Evolutionary conservation across 1,140 invertebrate species (phyloP).

Genomic region (Schlechtendalia chinensis): DNA sequence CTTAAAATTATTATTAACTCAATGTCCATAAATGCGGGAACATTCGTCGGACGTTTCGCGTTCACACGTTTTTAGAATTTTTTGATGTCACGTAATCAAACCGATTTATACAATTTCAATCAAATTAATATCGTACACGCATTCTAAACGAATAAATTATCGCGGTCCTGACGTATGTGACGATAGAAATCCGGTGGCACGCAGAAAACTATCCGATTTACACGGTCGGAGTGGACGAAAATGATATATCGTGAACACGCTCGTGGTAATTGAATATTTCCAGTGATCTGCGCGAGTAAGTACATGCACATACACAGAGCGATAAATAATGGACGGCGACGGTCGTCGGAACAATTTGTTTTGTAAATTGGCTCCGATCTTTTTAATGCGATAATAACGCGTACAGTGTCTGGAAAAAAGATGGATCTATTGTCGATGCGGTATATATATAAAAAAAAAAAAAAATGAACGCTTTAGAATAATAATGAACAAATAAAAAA

Average conservation of each 20-base stretch:
- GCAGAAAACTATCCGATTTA: conserved; percentile 13
- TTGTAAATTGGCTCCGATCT: conserved; percentile 49
- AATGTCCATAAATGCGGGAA: too few species aligned
- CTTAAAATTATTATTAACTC: conserved; percentile 18
- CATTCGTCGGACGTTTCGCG: too few species aligned
- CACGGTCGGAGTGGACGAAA: background rate
- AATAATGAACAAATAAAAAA: conserved; percentile 43
- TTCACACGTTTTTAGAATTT: background rate
- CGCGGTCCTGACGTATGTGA: background rate
- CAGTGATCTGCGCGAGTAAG: conserved; percentile 20
- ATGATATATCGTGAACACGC: conserved; percentile 26
- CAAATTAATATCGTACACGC: background rate
- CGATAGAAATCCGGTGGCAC: background rate
- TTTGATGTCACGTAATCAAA: background rate
- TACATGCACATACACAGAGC: background rate
- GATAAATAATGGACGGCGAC: conserved; percentile 30
- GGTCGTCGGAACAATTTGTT: conserved; percentile 45
- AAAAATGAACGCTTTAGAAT: conserved; percentile 48
- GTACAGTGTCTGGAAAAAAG: conserved; percentile 47
- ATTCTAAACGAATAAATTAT: too few species aligned
- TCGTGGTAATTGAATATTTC: conserved; percentile 36
- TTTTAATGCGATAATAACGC: conserved; percentile 48
- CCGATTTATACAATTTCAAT: too few species aligned
- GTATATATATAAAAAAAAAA: too few species aligned
- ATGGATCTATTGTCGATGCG: conserved; percentile 43